Base-by-base conservation (phyloP, 2,888 invertebrate genomes). In the Tridacna crocea region DNA sequence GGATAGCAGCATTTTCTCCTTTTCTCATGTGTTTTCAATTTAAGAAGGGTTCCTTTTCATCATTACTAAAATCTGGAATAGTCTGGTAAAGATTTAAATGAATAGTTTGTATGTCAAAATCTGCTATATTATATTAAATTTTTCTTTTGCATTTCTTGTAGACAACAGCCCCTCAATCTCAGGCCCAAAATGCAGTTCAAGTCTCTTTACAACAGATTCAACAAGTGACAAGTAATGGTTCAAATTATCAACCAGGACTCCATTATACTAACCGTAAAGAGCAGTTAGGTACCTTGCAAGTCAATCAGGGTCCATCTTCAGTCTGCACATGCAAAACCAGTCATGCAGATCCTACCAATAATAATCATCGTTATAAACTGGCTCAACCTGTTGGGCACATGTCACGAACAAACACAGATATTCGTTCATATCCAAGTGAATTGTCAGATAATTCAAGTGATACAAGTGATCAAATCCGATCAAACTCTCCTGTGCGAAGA, bases 281-380 rank as follows among this genome's bases (percentile, higher is more conserved):
- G 22, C 84, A 83, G 22, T 36, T 79, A 11, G 83, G 80, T 1
- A 81, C 77, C 2, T 73, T 80, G 11, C 60, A 61, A 26, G 73
- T 80, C 6, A 72, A 75, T 24, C 70, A 70, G 13, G 48, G 66
- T 3, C 55, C 80, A 17, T 65, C 65, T 13, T 46, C 77, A 58
- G 77, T 66, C 61, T 74, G 78, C 77, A 47, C 79, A 19, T 77
- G 78, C 47, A 87, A 79, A 27, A 84, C 83, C 70, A 79, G 75
- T 68, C 80, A 79, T 66, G 70, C 58, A n/a, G 88, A 88, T 55
- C 17, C 72, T 13, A 79, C 87, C 72, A 88, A 81, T 85, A 87
- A 87, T 27, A 75, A 85, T n/a, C 87, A 88, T 47, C 85, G 86
- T 63, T 88, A 88, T 82, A 88, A 87, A 84, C 73, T 89, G 13